These are phyloP conservation scores for Drosophila neocordata DNA, from an alignment of 1,140 invertebrate species.

Conservation along the genomic window DNA sequence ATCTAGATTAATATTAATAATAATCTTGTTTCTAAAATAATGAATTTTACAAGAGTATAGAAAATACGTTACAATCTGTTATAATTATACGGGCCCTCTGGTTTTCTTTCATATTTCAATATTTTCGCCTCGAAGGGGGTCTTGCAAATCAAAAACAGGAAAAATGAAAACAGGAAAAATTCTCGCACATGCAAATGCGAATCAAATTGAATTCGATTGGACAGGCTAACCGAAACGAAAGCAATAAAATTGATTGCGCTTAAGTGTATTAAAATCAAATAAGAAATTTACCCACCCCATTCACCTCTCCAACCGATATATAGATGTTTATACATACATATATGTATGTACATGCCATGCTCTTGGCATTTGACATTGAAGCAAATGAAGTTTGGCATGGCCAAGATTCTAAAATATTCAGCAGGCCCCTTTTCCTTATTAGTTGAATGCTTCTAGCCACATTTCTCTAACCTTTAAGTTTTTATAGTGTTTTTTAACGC, in stretches of 20 bases:
- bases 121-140: constrained; percentile 28
- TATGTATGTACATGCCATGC: constrained; percentile 40
- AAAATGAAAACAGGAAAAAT: constrained; percentile 16
- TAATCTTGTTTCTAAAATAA: no score
- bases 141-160: constrained; percentile 47
- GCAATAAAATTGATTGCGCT: constrained; percentile 79
- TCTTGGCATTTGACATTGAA: constrained; percentile 54
- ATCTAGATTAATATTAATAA: no score
- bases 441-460: no score
- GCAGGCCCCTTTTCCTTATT: neutral
- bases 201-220: constrained; percentile 76
- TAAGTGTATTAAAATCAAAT: constrained; percentile 77
- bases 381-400: constrained; percentile 64
- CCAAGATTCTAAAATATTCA: constrained; percentile 21
- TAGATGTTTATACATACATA: constrained; percentile 19
- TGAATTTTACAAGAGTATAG: neutral
- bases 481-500: no score
- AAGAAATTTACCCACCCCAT: constrained; percentile 50
- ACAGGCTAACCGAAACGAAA: constrained; percentile 74
- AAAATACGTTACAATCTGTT: no score
- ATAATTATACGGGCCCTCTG: neutral
- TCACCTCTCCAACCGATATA: neutral
- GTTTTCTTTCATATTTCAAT: constrained; percentile 29
- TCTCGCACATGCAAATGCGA: constrained; percentile 62
- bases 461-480: no score